Percentiles rank a stretch among this genome's conserved stretches.
Conservation (phyloP, 2,113 vertebrate genomes). For the Pholis gunnellus region DNA sequence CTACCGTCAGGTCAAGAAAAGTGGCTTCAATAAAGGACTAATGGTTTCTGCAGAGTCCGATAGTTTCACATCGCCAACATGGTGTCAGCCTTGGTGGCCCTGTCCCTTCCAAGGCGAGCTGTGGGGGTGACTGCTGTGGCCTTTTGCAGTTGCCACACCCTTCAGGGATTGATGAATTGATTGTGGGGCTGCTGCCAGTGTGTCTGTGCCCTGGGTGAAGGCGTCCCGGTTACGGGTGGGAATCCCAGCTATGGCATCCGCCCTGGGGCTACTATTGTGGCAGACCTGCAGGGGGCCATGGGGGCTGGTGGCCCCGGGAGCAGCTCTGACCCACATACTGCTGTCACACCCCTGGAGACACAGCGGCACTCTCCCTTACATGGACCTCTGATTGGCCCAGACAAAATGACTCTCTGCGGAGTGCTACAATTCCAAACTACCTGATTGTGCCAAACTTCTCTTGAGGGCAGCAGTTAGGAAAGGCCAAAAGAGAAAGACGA, state of each 20-base stretch:
- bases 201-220: slow-evolving; percentile 86
- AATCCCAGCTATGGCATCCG: slow-evolving; percentile 87
- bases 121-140: slow-evolving; percentile 77
- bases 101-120: slow-evolving; percentile 63
- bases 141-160: slow-evolving; percentile 78
- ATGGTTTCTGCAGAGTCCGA: slow-evolving; percentile 45
- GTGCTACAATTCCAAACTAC: slow-evolving; percentile 67
- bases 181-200: slow-evolving; percentile 85
- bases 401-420: slow-evolving; percentile 64
- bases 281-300: slow-evolving; percentile 82
- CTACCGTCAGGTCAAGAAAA: slow-evolving; percentile 20
- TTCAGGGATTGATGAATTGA: slow-evolving; percentile 86
- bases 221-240: slow-evolving; percentile 86
- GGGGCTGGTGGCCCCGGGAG: slow-evolving; percentile 82
- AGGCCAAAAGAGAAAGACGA: slow-evolving; percentile 52
- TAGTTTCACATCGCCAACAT: slow-evolving; percentile 44
- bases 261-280: slow-evolving; percentile 85
- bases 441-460: slow-evolving; percentile 71
- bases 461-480: slow-evolving; percentile 56
- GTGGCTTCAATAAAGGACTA: slow-evolving; percentile 2
- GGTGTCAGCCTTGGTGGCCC: slow-evolving; percentile 69
- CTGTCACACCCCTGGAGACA: slow-evolving; percentile 89
- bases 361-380: slow-evolving; percentile 64
- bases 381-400: slow-evolving; percentile 66
- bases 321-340: slow-evolving; percentile 86